Evolutionary conservation across 2,888 invertebrate species (phyloP), one percentile per base, ranked within the genome.

Genomic region (Coremacera marginata): DNA sequence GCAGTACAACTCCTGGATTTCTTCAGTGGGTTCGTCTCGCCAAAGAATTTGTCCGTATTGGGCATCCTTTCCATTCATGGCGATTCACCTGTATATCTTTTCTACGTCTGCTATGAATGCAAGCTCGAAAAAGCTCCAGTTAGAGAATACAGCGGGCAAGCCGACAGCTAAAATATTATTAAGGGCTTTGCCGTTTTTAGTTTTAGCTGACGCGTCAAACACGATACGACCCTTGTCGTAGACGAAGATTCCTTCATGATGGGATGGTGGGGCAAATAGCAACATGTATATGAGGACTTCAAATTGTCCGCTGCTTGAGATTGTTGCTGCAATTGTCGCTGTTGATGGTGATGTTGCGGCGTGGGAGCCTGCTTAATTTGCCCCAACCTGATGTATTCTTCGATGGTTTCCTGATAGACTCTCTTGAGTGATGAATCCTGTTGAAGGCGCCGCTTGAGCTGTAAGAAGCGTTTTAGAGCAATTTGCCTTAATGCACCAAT

Each of bases 151-250:
- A 2, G 67, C 52, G 2, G 77, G 37, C 5, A 81, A 71, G 27
- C 80, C 80, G 37, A 57, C 25, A 5, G 75, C 62, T 0, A 81
- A 70, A 34, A 79, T 51, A 5, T 80, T 76, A 51, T 81, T 81
- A n/a, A 80, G 70, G 5, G 78, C 76, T 16, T 74, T 70, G 2
- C 80, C 79, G 67, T 78, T 76, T 0, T 76, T 74, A 94, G 83
- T 78, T 49, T 65, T 44, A 49, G 75, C 44, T 4, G 80, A 82
- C 1, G 80, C 79, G 49, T 80, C 77, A 44, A 79, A 79, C 1
- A 80, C 78, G 3, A 80, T 71, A 2, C 80, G 70, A 79, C 70
- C 68, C 74, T 80, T 0, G 82, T 76, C 31, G 70, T 78, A 52
- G 74, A 73, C 11, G 79, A 74, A 11, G 78, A 70, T 31, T 75